These are phyloP conservation scores for Clostera curtula DNA, from an alignment of 2,888 invertebrate species.

Conservation along the genomic window DNA sequence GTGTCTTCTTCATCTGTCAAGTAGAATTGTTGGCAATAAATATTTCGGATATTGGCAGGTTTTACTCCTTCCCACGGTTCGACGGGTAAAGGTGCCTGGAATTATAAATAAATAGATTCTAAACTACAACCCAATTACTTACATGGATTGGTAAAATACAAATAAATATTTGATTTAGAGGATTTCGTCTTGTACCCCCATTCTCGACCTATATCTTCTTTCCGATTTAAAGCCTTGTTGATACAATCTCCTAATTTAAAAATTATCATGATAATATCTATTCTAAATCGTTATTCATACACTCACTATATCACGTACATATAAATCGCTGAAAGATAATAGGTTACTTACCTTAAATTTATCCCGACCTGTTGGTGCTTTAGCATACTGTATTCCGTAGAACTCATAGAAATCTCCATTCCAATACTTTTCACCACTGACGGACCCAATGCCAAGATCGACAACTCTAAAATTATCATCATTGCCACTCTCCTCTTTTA, in stretches of 20 bases:
- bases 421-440: constrained; percentile 55
- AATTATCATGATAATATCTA: too few species aligned
- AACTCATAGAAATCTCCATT: constrained; percentile 60
- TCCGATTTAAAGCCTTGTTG: too few species aligned
- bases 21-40: constrained; percentile 48
- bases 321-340: too few species aligned
- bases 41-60: constrained; percentile 30
- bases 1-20: constrained; percentile 36
- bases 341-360: constrained; percentile 52
- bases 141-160: too few species aligned
- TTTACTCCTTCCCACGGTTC: constrained; percentile 40
- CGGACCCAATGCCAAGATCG: constrained; percentile 36
- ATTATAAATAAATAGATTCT: constrained; percentile 9
- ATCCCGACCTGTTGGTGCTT: constrained; percentile 46
- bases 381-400: constrained; percentile 56
- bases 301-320: too few species aligned
- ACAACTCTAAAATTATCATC: constrained; percentile 33
- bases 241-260: too few species aligned
- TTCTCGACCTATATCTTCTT: too few species aligned
- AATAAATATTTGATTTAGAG: too few species aligned
- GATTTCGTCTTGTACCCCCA: too few species aligned
- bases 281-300: too few species aligned
- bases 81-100: constrained; percentile 54
- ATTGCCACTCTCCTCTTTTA: constrained; percentile 11
- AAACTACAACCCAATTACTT: too few species aligned